Evolutionary conservation across 2,113 vertebrate genomes (phyloP).

Genomic region (Shinisaurus crocodilurus): DNA sequence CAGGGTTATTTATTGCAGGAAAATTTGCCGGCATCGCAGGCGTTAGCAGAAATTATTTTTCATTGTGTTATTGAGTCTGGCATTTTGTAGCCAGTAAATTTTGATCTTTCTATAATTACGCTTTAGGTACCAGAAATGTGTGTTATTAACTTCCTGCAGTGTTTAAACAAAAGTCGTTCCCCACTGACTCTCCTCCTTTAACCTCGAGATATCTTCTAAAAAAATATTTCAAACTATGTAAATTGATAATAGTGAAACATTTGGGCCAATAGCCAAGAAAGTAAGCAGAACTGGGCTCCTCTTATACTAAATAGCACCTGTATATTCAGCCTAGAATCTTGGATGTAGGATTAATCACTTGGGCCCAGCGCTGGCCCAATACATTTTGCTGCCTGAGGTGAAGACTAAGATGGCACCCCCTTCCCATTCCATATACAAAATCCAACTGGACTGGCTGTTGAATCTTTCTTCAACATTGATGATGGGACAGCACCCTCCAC

Average conservation of each 20-base stretch:
- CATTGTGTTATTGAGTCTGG: not conserved
- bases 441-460: too few species aligned
- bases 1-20: conserved; percentile 11
- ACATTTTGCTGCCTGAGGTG: too few species aligned
- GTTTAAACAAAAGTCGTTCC: not conserved
- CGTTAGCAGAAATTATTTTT: not conserved
- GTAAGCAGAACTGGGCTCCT: not conserved
- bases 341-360: not conserved
- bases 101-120: conserved; percentile 1
- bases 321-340: too few species aligned
- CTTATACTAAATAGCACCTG: not conserved
- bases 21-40: conserved; percentile 32
- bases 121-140: not conserved
- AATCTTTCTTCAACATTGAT: too few species aligned
- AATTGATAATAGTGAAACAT: not conserved
- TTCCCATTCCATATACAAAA: too few species aligned
- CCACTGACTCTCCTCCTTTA: not conserved
- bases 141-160: not conserved
- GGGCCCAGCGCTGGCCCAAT: too few species aligned
- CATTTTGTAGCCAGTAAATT: conserved; percentile 8
- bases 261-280: not conserved
- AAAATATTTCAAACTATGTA: not conserved
- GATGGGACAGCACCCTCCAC: too few species aligned
- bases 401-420: too few species aligned
- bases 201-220: not conserved